These are phyloP conservation scores for Ectemnius lituratus DNA, from an alignment of 2,888 invertebrate species.

Conservation along the genomic window DNA sequence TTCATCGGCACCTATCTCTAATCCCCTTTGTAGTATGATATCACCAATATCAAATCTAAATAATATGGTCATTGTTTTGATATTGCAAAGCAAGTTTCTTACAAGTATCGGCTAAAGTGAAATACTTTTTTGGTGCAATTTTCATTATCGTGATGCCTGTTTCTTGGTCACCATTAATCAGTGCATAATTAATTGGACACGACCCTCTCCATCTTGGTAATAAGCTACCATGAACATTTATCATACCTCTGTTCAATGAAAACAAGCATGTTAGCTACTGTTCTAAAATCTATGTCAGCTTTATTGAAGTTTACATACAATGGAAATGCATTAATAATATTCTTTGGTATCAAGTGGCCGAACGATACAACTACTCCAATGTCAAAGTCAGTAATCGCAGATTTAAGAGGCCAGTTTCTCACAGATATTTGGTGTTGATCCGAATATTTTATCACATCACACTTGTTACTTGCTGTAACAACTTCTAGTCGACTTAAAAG, in stretches of 20 bases:
- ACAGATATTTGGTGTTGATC: constrained; percentile 80
- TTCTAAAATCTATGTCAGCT: neutral
- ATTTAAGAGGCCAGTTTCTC: constrained; percentile 83
- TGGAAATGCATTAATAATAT: constrained; percentile 87
- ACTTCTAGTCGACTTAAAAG: constrained; percentile 82
- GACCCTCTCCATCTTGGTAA: constrained; percentile 96
- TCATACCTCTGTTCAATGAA: constrained; percentile 85
- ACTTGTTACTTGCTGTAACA: constrained; percentile 84
- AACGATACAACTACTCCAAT: constrained; percentile 96
- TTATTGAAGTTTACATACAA: constrained; percentile 79
- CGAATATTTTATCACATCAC: constrained; percentile 85
- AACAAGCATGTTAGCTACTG: constrained; percentile 6
- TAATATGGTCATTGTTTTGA: constrained; percentile 38
- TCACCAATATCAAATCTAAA: constrained; percentile 88
- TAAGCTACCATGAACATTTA: constrained; percentile 96
- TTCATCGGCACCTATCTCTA: constrained; percentile 81
- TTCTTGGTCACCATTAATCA: constrained; percentile 88
- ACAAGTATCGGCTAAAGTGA: neutral
- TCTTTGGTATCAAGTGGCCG: constrained; percentile 91
- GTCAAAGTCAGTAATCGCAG: constrained; percentile 82
- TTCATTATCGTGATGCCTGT: constrained; percentile 94
- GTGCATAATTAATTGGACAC: constrained; percentile 91
- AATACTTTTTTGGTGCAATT: constrained; percentile 85
- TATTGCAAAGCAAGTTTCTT: neutral
- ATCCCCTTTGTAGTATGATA: constrained; percentile 81